Evolutionary conservation across 37 sponge, comb jelly and placozoan genomes (phyloP), one percentile per base, ranked within the genome.

Genomic region (Bolinopsis microptera): DNA sequence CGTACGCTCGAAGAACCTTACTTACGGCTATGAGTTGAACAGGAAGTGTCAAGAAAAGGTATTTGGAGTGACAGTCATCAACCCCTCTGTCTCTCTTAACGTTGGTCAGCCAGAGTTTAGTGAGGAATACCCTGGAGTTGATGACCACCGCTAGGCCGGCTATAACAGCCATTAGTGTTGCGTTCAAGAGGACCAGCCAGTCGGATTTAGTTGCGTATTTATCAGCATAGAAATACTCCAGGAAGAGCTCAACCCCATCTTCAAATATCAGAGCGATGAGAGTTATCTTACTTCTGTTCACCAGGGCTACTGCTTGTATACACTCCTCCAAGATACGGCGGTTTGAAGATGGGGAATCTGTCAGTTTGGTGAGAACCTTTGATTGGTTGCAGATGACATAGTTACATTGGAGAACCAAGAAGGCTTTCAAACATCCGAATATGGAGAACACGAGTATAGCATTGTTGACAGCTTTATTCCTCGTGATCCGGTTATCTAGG

Each of bases 141-240:
- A 77, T 22, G 21, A 77, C 9, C 33, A 34, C 27, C 0, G 5
- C 18, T 32, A 18, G 35, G 0, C 35, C 33, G 34, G 35, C 21
- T 33, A 77, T 32, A 34, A 1, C 35, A 1, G 80, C 80, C 80
- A 77, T 77, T 18, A 77, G 36, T 1, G 80, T 77, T 77, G 80
- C 28, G 35, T 77, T 77, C 35, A 77, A 36, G 18, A 77, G 80
- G 80, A 77, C 80, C 5, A 77, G 37, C 80, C 80, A 77, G 3
- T 77, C 37, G 18, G 36, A 77, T 1, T 32, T 32, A 18, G 80
- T 13, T 1, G 36, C 36, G 21, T 77, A 77, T 35, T 77, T 77
- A 18, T 77, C 80, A 21, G 80, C 80, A 32, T 77, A 77, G 80
- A 77, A 77, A 32, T 77, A 77, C 36, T 77, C 80, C 36, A 77